These are phyloP conservation scores for Odocoileus virginianus DNA, from an alignment of 2,113 vertebrate genomes.

Conservation along the genomic window DNA sequence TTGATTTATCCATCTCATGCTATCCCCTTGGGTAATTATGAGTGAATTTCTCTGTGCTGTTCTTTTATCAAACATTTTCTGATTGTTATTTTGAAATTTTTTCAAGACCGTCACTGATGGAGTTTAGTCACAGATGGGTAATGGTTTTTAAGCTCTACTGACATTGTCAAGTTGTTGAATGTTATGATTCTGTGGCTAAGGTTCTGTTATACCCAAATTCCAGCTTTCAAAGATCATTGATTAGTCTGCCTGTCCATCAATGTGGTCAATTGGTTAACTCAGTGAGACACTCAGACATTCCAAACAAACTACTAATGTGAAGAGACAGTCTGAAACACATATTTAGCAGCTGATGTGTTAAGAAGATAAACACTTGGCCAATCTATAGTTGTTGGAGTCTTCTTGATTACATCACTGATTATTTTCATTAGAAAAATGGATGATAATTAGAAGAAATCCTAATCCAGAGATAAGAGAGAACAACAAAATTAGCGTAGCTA, in stretches of 20 bases:
- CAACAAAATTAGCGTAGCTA: fast-evolving
- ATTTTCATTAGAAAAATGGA: not conserved
- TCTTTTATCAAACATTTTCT: not conserved
- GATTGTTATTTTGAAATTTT: slow-evolving; percentile 8
- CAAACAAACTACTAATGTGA: not conserved
- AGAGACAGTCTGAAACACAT: not conserved
- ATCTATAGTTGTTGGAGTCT: not conserved
- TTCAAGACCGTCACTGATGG: not conserved
- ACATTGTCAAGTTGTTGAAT: not conserved
- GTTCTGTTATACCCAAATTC: not conserved
- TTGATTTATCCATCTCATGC: not conserved
- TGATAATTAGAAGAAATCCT: not conserved
- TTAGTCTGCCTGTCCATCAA: not conserved
- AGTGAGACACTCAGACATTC: not conserved
- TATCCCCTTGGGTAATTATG: not conserved
- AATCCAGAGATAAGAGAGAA: not conserved
- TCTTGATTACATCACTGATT: not conserved
- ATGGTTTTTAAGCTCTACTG: not conserved
- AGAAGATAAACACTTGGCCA: not conserved
- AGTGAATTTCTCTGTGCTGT: not conserved
- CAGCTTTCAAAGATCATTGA: not conserved
- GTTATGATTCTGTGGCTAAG: not conserved
- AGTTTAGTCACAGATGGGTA: not conserved
- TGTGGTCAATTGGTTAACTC: not conserved
- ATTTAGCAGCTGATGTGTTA: not conserved